Percentiles rank a stretch among this genome's conserved stretches.
phyloP scores from a whole-genome alignment of 2,888 invertebrate species.

The Prosopocoilus inquinatus region DNA sequence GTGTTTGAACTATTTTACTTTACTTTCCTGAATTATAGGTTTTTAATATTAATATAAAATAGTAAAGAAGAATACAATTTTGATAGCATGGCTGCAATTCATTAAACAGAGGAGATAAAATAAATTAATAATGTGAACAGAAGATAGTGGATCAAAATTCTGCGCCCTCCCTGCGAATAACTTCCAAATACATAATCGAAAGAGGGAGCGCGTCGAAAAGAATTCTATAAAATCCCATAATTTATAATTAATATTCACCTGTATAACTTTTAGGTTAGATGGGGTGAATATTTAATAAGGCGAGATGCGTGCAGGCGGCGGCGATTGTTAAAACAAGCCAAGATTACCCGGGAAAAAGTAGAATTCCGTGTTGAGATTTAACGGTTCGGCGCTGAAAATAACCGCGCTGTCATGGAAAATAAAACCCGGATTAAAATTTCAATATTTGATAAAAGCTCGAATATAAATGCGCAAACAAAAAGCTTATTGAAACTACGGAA shows the following conservation, averaged over 20 bases:
- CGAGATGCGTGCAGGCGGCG: constrained; percentile 8
- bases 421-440: constrained; percentile 25
- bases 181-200: too few species aligned
- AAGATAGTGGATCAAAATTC: too few species aligned
- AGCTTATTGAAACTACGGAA: background rate
- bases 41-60: too few species aligned
- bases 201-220: too few species aligned
- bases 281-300: constrained; percentile 26
- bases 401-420: constrained; percentile 24
- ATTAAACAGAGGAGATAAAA: too few species aligned
- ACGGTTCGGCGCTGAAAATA: constrained; percentile 25
- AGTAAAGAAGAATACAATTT: too few species aligned
- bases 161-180: too few species aligned
- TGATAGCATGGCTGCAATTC: too few species aligned
- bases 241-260: constrained; percentile 20
- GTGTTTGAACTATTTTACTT: too few species aligned
- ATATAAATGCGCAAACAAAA: constrained; percentile 9
- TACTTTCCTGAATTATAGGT: too few species aligned
- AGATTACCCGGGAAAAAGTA: constrained; percentile 31
- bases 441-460: constrained; percentile 17
- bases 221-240: background rate
- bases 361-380: constrained; percentile 31
- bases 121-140: too few species aligned
- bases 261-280: constrained; percentile 11
- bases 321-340: constrained; percentile 29